A percentile compares a stretch with the other conserved stretches of the same genome.
phyloP scores from a whole-genome alignment of 2,888 invertebrate genomes.

The Thelaira solivaga region DNA sequence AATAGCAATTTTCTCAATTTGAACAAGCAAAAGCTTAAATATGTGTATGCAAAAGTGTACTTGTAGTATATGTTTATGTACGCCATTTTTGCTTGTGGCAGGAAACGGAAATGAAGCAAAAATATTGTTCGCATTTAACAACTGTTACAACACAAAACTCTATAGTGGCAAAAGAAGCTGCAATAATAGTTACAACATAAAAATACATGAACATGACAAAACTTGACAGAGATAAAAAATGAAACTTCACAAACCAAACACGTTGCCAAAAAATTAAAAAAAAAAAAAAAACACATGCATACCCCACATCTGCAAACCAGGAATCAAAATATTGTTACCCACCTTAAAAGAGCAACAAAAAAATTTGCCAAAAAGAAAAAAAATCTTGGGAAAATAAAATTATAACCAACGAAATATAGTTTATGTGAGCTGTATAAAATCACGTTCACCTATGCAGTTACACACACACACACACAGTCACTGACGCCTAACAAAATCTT shows the following conservation, averaged over 20 bases:
- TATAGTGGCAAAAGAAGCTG: constrained; percentile 8
- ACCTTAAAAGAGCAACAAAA: neutral
- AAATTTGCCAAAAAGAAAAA: neutral
- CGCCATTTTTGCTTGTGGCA: constrained; percentile 48
- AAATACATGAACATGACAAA: constrained; percentile 15
- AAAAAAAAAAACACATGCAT: neutral
- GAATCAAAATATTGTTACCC: constrained; percentile 26
- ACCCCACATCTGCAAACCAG: neutral
- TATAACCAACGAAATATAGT: constrained; percentile 13
- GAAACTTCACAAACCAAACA: no score
- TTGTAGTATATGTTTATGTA: no score
- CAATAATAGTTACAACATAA: neutral
- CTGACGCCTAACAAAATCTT: constrained; percentile 1
- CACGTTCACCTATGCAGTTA: neutral
- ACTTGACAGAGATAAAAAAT: constrained; percentile 28
- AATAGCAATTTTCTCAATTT: constrained; percentile 10
- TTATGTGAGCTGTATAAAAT: neutral
- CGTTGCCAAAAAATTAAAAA: neutral
- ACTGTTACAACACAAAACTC: constrained; percentile 47
- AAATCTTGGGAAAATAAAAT: constrained; percentile 20
- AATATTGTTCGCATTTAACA: constrained; percentile 56
- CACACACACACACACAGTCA: constrained; percentile 11
- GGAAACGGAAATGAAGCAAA: constrained; percentile 61
- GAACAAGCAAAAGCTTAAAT: constrained; percentile 1
- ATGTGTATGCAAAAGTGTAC: neutral